Evolutionary conservation across 2,888 invertebrate genomes (phyloP).

Genomic region (Pseudoips prasinana): DNA sequence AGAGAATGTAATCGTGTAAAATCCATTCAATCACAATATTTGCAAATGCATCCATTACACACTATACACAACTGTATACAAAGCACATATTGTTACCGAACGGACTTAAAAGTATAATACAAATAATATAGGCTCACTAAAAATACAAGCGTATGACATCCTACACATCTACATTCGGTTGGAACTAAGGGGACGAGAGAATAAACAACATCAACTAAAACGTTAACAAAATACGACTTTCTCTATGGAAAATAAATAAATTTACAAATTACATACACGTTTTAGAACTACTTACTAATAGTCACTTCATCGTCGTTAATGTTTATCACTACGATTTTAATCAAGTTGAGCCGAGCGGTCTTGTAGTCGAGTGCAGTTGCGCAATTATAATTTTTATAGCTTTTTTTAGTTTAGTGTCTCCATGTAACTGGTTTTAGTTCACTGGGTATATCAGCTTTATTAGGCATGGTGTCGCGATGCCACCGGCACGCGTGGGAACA

Average conservation of each 20-base stretch:
- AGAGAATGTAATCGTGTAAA: constrained; percentile 56
- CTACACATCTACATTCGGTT: constrained; percentile 76
- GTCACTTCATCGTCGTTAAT: constrained; percentile 68
- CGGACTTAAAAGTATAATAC: constrained; percentile 70
- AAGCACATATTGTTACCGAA: constrained; percentile 62
- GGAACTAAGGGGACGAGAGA: constrained; percentile 73
- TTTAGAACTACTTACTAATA: constrained; percentile 72
- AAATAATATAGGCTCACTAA: constrained; percentile 76
- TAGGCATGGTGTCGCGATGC: constrained; percentile 20
- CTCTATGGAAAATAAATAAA: constrained; percentile 81
- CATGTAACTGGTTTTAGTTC: constrained; percentile 31
- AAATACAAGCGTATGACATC: constrained; percentile 80
- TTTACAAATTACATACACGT: constrained; percentile 81
- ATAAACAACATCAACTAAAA: constrained; percentile 80
- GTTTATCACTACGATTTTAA: constrained; percentile 67
- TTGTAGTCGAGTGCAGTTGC: constrained; percentile 26
- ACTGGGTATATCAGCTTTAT: constrained; percentile 13
- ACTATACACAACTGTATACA: constrained; percentile 57
- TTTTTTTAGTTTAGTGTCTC: constrained; percentile 24
- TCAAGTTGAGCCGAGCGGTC: constrained; percentile 51
- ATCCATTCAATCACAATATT: constrained; percentile 66
- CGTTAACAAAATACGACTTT: constrained; percentile 82
- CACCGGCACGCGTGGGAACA: constrained; percentile 23
- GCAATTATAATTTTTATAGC: constrained; percentile 26
- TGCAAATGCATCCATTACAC: constrained; percentile 52